Base-by-base conservation (phyloP, 2,888 invertebrate genomes). In the Meteorus colon region DNA sequence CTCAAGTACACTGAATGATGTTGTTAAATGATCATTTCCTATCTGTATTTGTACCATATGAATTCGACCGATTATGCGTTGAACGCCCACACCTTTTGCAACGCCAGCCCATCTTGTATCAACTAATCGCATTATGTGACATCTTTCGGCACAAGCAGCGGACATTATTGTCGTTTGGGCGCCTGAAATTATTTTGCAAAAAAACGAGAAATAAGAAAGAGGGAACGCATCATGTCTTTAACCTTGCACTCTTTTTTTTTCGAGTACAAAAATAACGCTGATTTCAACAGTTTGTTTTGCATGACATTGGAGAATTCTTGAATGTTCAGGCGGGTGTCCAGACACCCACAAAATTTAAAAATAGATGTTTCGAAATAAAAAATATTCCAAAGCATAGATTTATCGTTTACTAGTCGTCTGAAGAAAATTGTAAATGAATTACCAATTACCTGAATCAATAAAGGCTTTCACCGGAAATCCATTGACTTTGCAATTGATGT, bases 81-180 rank as follows among this genome's bases (percentile, higher is more conserved):
- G 98, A 0, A 97, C 95, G 5, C 99, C 99, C 14, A 99, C 98
- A 73, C 99, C 99, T 91, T 98, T 98, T 0, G 99, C 99, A 78
- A 98, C 95, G 2, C 98, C 98, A 1, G 97, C 95, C 97, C 98
- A 99, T 91, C 94, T 93, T 0, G 94, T 94, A 87, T 99, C 99
- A 1, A 95, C 97, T 82, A 94, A 92, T 87, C 97, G 92, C 94
- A 96, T 96, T 74, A 97, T 96, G 87, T 96, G 95, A 90, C 98
- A 98, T 48, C 97, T 91, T 88, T 98, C 97, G 0, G 98, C 98
- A 90, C 98, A 98, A 0, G 94, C 94, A 77, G 97, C 95, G 63
- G 98, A 98, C 98, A 99, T 99, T 76, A 99, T 98, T 4, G 99
- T 99, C 48, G 97, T 96, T 91, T 99, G 99, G 71, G 99, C 99